Evolutionary conservation across 2,888 invertebrate genomes (phyloP).

Genomic region (Archips xylosteana): DNA sequence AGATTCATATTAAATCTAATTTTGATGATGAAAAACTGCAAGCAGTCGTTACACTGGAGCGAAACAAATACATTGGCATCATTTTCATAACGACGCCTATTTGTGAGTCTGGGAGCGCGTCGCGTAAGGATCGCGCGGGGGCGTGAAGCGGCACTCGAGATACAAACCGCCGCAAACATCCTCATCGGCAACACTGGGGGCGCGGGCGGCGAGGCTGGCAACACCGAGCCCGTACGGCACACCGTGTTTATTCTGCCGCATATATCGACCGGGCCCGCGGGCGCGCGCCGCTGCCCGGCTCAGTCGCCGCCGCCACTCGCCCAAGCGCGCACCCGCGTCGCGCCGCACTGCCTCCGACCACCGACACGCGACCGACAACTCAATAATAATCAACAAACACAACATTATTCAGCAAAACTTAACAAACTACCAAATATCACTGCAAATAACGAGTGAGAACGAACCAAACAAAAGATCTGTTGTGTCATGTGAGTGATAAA

Average conservation of each 20-base stretch:
- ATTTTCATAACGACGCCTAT: constrained; percentile 54
- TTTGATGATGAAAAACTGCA: constrained; percentile 4
- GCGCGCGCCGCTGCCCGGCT: constrained; percentile 70
- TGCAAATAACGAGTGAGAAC: constrained; percentile 43
- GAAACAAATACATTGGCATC: constrained; percentile 49
- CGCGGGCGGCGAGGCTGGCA: constrained; percentile 60
- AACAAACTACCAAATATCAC: not conserved
- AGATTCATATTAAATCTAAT: constrained; percentile 11
- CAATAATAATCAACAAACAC: constrained; percentile 36
- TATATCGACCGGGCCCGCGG: constrained; percentile 78
- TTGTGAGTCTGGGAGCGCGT: constrained; percentile 52
- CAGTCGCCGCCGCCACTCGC: constrained; percentile 67
- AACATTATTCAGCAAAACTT: not conserved
- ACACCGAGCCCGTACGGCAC: constrained; percentile 71
- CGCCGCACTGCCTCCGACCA: constrained; percentile 65
- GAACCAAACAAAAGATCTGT: constrained; percentile 55
- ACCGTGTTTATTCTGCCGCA: constrained; percentile 81
- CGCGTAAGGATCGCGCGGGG: constrained; percentile 48
- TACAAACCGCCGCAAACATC: constrained; percentile 64
- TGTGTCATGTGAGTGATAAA: constrained; percentile 69
- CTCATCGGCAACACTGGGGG: constrained; percentile 61
- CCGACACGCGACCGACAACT: constrained; percentile 54
- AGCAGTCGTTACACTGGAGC: constrained; percentile 47
- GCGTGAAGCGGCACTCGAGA: constrained; percentile 49
- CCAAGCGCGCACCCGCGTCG: constrained; percentile 57